Evolutionary conservation across 2,113 vertebrate species (phyloP), one percentile per base, ranked within the genome.

Genomic region (Entomyzon cyanotis): DNA sequence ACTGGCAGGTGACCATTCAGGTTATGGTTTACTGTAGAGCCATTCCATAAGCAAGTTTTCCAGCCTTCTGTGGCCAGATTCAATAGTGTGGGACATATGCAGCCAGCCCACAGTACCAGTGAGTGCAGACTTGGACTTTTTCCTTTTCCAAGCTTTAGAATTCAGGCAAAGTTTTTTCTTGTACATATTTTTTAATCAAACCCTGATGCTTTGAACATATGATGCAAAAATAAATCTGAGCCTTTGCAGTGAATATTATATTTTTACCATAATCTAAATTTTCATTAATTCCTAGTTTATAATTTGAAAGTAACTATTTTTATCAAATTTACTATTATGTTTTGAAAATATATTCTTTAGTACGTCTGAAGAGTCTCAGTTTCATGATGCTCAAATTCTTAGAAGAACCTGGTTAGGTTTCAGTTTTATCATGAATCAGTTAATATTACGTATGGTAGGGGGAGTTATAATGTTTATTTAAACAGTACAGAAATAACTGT

Each of bases 41-140:
- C 12, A 64, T 33, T 59, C 25, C 16, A 59, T 18, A 37, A 89
- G 37, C 11, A 55, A 73, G 3, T 5, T 68, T 68, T 35, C 6
- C 8, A 56, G 16, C 5, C 10, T 58, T 60, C 31, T 91, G 16
- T 44, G 28, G 12, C 2, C 63, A 50, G 5, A 17, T 23, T 64
- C 6, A 1, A 1, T 5, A 52, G 1, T 30, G 12, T 59, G 49
- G 31, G 17, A 52, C 13, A 25, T 49, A 47, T 1, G 12, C 52
- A 90, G 47, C 9, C 28, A 71, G 23, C 4, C 11, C 30, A 71
- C 42, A 33, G 7, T 20, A 14, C 10, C 28, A 62, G 3, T 31
- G 25, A 63, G 18, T 16, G 5, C 2, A 42, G 24, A 71, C 15
- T 14, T 53, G 7, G 8, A 2, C 39, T 69, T 81, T 65, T 93